phyloP scores from a whole-genome alignment of 2,888 invertebrate species.

The Nycteola revayana region DNA sequence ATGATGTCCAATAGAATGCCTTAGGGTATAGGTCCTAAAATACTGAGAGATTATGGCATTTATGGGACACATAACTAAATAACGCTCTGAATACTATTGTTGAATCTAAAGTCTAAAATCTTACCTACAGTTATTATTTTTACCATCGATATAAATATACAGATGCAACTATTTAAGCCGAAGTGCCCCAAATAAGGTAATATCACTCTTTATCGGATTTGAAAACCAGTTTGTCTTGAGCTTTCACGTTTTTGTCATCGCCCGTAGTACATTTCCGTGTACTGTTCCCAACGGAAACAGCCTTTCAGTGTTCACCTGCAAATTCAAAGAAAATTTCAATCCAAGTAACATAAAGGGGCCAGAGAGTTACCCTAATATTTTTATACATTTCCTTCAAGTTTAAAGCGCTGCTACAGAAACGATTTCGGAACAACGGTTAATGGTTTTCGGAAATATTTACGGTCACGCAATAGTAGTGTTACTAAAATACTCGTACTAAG shows the following conservation, averaged over 20 bases:
- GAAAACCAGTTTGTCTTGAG: slow-evolving; percentile 56
- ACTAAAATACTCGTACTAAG: slow-evolving; percentile 33
- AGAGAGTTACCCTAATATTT: slow-evolving; percentile 31
- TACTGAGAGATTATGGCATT: too few relatives aligned
- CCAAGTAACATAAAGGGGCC: slow-evolving; percentile 27
- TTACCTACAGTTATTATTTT: too few relatives aligned
- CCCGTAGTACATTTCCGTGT: slow-evolving; percentile 69
- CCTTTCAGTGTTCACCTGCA: slow-evolving; percentile 62
- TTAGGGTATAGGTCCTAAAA: too few relatives aligned
- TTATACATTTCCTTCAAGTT: slow-evolving; percentile 27
- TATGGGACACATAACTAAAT: too few relatives aligned
- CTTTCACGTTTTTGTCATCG: slow-evolving; percentile 55
- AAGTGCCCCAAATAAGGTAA: too few relatives aligned
- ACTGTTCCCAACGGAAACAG: slow-evolving; percentile 60
- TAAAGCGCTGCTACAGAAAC: slow-evolving; percentile 29
- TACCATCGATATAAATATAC: too few relatives aligned
- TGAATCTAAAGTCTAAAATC: too few relatives aligned
- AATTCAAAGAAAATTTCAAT: slow-evolving; percentile 48
- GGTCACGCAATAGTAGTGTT: slow-evolving; percentile 37
- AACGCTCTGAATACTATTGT: too few relatives aligned
- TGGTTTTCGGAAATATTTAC: slow-evolving; percentile 40
- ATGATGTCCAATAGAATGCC: too few relatives aligned
- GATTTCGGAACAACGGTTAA: slow-evolving; percentile 39
- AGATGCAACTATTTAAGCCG: too few relatives aligned
- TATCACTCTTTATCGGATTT: too few relatives aligned